Conservation (phyloP, 2,797 vertebrate species). For the Paramormyrops hopkinsi region DNA sequence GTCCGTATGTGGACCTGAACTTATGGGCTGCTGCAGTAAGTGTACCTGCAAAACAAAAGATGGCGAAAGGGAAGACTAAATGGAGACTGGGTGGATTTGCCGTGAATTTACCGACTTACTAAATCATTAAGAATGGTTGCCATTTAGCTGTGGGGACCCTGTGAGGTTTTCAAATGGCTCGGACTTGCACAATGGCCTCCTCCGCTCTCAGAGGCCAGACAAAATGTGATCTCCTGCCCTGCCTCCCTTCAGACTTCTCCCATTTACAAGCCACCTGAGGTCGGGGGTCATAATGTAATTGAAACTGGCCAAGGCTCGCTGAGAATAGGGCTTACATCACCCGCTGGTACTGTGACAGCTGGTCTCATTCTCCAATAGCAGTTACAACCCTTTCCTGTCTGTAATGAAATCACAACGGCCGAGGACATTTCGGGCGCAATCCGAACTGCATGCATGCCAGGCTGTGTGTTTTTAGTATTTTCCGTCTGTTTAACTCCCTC, state of each 20-base stretch:
- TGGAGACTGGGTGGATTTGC: neutral
- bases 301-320: slow-evolving; percentile 53
- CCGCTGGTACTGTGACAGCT: slow-evolving; percentile 74
- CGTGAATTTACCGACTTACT: neutral
- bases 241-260: slow-evolving; percentile 26
- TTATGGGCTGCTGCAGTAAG: neutral
- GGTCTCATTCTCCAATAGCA: slow-evolving; percentile 67
- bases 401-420: slow-evolving; percentile 40
- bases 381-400: slow-evolving; percentile 48
- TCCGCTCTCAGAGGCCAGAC: slow-evolving; percentile 29
- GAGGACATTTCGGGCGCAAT: slow-evolving; percentile 23
- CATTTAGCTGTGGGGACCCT: neutral
- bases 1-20: neutral
- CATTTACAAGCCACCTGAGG: slow-evolving; percentile 53
- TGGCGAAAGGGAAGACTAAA: neutral
- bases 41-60: neutral
- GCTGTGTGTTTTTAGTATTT: slow-evolving; percentile 2
- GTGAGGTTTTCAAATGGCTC: neutral
- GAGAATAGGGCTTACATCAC: slow-evolving; percentile 70
- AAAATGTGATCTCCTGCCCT: slow-evolving; percentile 27
- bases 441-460: neutral
- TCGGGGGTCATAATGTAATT: slow-evolving; percentile 64
- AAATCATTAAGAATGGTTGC: slow-evolving; percentile 11
- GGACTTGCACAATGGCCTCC: slow-evolving; percentile 29
- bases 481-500: slow-evolving; percentile 29